These are phyloP conservation scores for Carapus acus DNA, from an alignment of 2,797 vertebrate genomes.

Conservation along the genomic window DNA sequence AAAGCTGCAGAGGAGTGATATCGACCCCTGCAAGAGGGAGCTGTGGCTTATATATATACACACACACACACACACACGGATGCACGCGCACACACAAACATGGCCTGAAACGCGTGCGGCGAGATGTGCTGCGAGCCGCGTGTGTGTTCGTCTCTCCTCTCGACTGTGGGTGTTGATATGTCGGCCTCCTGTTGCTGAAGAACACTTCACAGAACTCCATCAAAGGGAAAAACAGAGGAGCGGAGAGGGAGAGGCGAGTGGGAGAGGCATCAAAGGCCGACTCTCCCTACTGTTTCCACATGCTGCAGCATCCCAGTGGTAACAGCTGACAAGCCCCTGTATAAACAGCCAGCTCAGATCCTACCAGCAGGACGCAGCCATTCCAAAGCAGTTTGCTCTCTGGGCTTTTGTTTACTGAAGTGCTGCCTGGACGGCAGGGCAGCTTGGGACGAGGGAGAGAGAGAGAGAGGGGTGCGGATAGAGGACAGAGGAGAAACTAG, in stretches of 20 bases:
- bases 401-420: conserved; percentile 69
- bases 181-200: conserved; percentile 57
- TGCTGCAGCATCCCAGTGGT: conserved; percentile 55
- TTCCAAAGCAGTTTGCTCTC: conserved; percentile 59
- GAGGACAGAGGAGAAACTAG: too few species aligned
- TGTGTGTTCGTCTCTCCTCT: conserved; percentile 34
- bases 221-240: conserved; percentile 59
- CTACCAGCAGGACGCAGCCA: conserved; percentile 66
- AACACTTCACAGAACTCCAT: conserved; percentile 69
- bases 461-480: too few species aligned
- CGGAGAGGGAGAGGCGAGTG: conserved; percentile 42
- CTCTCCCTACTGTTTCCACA: conserved; percentile 64
- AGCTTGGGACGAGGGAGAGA: conserved; percentile 28
- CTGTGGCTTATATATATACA: background rate
- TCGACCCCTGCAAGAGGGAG: conserved; percentile 5
- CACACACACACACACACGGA: too few species aligned
- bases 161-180: conserved; percentile 56
- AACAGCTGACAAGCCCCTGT: conserved; percentile 69
- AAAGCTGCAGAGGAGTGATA: background rate
- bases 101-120: conserved; percentile 24
- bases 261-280: conserved; percentile 63
- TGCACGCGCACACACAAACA: too few species aligned
- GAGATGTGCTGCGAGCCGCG: conserved; percentile 14
- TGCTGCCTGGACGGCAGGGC: conserved; percentile 59
- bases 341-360: conserved; percentile 71